Evolutionary conservation across 2,113 vertebrate genomes (phyloP).

Genomic region (Crocuta crocuta): DNA sequence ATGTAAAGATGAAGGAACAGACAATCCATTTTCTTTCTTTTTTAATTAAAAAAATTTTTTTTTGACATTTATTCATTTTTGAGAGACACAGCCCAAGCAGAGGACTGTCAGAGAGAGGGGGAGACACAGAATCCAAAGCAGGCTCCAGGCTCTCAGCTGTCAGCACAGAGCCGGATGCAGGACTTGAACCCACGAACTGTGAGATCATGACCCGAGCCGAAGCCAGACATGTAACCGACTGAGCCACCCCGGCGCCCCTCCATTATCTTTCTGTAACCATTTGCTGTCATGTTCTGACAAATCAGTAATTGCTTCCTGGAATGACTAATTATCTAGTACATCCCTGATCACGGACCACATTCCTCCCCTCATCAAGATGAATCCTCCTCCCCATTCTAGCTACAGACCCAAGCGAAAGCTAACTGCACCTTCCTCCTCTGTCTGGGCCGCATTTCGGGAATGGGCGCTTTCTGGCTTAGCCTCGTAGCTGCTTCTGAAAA

Average conservation of each 20-base stretch:
- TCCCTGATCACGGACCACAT: not conserved
- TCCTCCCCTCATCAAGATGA: not conserved
- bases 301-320: not conserved
- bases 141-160: too few relatives aligned
- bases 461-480: not conserved
- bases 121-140: too few relatives aligned
- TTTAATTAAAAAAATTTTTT: too few relatives aligned
- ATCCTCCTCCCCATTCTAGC: not conserved
- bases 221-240: too few relatives aligned
- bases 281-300: constrained; percentile 36
- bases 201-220: too few relatives aligned
- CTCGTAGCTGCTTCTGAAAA: not conserved
- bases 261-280: not conserved
- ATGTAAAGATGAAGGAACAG: not conserved
- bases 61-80: too few relatives aligned
- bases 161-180: too few relatives aligned
- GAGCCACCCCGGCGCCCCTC: too few relatives aligned
- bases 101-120: too few relatives aligned
- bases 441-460: not conserved
- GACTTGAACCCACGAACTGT: too few relatives aligned
- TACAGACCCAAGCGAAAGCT: not conserved
- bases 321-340: not conserved
- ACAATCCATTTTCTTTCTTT: not conserved
- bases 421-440: not conserved
- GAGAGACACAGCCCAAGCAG: too few relatives aligned